Evolutionary conservation across 2,797 vertebrate species (phyloP).

Genomic region (Aeoliscus strigatus): DNA sequence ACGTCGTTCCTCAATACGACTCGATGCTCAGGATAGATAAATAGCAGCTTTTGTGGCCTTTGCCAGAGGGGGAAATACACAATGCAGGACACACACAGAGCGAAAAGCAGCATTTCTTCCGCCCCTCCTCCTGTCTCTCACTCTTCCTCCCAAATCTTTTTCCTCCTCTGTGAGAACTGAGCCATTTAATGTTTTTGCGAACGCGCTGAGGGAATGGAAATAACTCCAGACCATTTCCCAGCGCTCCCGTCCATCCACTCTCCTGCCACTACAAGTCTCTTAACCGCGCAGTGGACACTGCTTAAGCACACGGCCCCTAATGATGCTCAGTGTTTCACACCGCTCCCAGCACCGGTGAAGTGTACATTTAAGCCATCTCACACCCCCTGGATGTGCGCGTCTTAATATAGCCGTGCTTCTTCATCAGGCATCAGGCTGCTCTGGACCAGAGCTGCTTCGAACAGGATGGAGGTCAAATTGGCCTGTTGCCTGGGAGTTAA

Average conservation of each 20-base stretch:
- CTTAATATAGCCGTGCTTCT: constrained; percentile 30
- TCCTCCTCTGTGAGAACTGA: constrained; percentile 67
- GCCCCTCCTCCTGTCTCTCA: constrained; percentile 27
- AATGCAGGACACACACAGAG: constrained; percentile 71
- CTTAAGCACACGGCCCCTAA: constrained; percentile 57
- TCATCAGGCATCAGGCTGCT: too few species aligned
- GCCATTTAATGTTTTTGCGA: constrained; percentile 72
- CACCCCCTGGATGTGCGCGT: constrained; percentile 16
- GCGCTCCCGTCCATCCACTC: constrained; percentile 41
- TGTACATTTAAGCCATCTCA: constrained; percentile 37
- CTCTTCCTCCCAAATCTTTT: constrained; percentile 39
- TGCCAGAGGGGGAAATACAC: constrained; percentile 63
- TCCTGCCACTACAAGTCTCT: constrained; percentile 34
- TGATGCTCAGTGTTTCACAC: constrained; percentile 52
- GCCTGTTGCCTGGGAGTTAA: constrained; percentile 16
- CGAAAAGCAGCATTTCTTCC: constrained; percentile 56
- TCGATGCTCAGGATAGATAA: constrained; percentile 67
- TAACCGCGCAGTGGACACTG: constrained; percentile 42
- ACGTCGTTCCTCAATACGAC: constrained; percentile 59
- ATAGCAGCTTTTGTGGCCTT: constrained; percentile 68
- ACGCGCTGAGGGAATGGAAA: constrained; percentile 75
- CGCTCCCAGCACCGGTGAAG: constrained; percentile 31
- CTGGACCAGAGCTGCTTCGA: constrained; percentile 23
- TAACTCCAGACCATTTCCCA: constrained; percentile 65
- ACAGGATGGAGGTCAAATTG: constrained; percentile 37